phyloP scores from a whole-genome alignment of 1,140 invertebrate species.

The Nasonia longicornis region DNA sequence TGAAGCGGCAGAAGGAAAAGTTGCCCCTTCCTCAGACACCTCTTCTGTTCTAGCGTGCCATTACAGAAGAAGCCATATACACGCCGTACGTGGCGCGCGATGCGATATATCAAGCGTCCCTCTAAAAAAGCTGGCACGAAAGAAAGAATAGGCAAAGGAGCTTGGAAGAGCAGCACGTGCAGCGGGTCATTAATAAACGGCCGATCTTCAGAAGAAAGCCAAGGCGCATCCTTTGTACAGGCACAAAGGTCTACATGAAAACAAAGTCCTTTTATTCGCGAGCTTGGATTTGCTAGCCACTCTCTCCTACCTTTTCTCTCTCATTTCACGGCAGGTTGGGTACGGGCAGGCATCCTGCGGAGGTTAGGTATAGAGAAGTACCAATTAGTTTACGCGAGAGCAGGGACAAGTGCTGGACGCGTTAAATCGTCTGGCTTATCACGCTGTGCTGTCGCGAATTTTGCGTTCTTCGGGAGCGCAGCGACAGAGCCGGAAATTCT shows the following conservation, averaged over 20 bases:
- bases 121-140: neutral
- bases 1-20: slow-evolving; percentile 14
- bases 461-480: neutral
- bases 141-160: slow-evolving; percentile 11
- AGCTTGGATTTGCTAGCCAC: neutral
- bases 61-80: neutral
- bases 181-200: slow-evolving; percentile 34
- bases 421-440: slow-evolving; percentile 32
- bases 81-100: neutral
- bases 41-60: neutral
- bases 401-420: neutral
- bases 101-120: slow-evolving; percentile 24
- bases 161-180: neutral
- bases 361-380: neutral
- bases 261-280: slow-evolving; percentile 31
- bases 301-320: neutral
- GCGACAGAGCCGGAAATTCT: neutral
- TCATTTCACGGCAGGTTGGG: neutral
- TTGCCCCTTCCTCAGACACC: neutral
- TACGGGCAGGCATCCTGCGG: neutral
- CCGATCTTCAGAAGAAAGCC: slow-evolving; percentile 21
- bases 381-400: neutral
- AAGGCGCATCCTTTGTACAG: slow-evolving; percentile 13
- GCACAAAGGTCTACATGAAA: slow-evolving; percentile 16
- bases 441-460: neutral